These are phyloP conservation scores for Peromyscus eremicus DNA, from an alignment of 2,797 vertebrate species.

Conservation along the genomic window DNA sequence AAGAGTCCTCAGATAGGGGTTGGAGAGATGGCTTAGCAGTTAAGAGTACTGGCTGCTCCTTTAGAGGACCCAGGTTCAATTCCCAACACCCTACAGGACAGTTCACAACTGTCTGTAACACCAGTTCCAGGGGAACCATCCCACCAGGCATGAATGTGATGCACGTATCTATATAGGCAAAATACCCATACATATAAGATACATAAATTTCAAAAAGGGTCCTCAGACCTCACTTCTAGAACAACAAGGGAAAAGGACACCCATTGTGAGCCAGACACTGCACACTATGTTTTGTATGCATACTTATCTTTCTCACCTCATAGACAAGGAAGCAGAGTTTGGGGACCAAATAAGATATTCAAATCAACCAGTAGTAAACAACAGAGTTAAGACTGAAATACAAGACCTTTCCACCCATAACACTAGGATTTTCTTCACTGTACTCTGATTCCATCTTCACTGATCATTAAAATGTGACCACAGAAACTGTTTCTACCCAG, in stretches of 20 bases:
- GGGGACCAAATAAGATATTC: background rate
- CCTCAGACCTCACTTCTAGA: background rate
- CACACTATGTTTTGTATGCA: conserved; percentile 44
- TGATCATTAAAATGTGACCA: conserved; percentile 30
- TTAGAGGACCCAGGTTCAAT: background rate
- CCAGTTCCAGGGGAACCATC: background rate
- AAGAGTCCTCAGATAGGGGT: background rate
- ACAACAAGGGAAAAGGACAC: background rate
- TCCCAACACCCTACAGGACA: background rate
- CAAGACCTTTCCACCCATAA: conserved; percentile 27
- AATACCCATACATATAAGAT: background rate
- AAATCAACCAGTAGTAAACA: background rate
- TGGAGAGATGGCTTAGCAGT: no score
- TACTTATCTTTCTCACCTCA: conserved; percentile 7
- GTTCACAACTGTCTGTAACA: background rate
- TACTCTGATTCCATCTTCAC: conserved; percentile 19
- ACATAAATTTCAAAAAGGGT: background rate
- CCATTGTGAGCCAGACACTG: background rate
- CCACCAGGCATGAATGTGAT: background rate
- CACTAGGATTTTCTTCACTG: conserved; percentile 13
- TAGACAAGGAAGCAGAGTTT: conserved; percentile 38
- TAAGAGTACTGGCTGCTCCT: background rate
- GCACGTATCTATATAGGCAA: background rate
- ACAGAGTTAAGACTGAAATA: background rate
- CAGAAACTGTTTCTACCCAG: conserved; percentile 18